Evolutionary conservation across 2,797 vertebrate genomes (phyloP).

Genomic region (Oreochromis mossambicus): DNA sequence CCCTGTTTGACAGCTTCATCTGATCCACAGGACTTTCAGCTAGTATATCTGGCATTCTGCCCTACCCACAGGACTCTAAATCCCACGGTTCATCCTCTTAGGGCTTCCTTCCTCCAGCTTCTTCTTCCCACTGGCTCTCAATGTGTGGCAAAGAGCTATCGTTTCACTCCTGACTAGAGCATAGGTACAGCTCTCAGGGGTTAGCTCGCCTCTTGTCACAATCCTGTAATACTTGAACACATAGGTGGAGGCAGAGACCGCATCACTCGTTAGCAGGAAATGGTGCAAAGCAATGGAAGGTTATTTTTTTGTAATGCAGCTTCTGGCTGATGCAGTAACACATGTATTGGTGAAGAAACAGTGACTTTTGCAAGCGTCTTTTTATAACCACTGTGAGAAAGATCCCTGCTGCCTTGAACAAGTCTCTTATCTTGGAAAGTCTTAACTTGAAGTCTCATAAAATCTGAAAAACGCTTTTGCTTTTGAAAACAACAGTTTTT

Average conservation of each 20-base stretch:
- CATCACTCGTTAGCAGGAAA: conserved; percentile 42
- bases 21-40: conserved; percentile 75
- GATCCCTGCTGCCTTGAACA: background rate
- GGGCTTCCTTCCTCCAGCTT: conserved; percentile 47
- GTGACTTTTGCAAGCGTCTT: background rate
- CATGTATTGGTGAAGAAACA: conserved; percentile 7
- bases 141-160: conserved; percentile 68
- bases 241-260: conserved; percentile 31
- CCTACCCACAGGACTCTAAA: conserved; percentile 72
- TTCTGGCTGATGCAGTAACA: background rate
- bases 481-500: background rate
- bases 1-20: conserved; percentile 78
- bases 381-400: background rate
- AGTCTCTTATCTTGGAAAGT: background rate
- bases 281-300: conserved; percentile 31
- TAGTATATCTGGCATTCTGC: conserved; percentile 67
- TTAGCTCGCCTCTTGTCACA: conserved; percentile 43
- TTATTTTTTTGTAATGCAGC: background rate
- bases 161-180: conserved; percentile 60
- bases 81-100: conserved; percentile 74
- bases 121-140: conserved; percentile 57
- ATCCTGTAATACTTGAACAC: conserved; percentile 54
- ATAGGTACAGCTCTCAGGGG: conserved; percentile 59
- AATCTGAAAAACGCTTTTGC: background rate
- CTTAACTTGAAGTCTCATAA: background rate